These are phyloP conservation scores for Dinothrombium tinctorium DNA, from an alignment of 1,140 invertebrate species.

Conservation along the genomic window DNA sequence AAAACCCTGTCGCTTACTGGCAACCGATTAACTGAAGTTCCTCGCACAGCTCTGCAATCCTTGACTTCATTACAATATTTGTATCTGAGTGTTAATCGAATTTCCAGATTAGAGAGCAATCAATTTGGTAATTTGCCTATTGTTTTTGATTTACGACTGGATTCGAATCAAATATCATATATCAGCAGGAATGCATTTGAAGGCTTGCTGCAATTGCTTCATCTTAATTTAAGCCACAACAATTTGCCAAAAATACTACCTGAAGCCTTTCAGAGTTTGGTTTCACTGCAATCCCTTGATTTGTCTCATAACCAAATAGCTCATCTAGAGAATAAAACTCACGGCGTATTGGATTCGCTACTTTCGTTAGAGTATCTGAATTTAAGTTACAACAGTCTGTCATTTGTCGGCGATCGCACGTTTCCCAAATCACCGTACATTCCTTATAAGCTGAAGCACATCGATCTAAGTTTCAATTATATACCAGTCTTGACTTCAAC, in stretches of 20 bases:
- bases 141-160: constrained; percentile 51
- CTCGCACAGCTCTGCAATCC: constrained; percentile 42
- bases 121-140: constrained; percentile 63
- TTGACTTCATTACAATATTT: constrained; percentile 56
- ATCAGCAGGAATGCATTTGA: constrained; percentile 42
- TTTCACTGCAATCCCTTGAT: constrained; percentile 26
- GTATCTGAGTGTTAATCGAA: constrained; percentile 44
- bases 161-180: constrained; percentile 41
- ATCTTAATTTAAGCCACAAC: constrained; percentile 50
- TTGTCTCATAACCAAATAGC: constrained; percentile 50
- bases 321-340: constrained; percentile 63
- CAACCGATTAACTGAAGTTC: constrained; percentile 43
- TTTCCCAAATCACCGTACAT: constrained; percentile 63
- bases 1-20: constrained; percentile 39
- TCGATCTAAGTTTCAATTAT: constrained; percentile 39
- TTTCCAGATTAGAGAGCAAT: constrained; percentile 34
- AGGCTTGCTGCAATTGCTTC: constrained; percentile 52
- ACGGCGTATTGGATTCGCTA: constrained; percentile 58
- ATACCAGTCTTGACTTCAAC: constrained; percentile 23
- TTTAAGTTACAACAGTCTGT: constrained; percentile 57
- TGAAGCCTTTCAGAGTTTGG: constrained; percentile 41
- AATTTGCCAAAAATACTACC: constrained; percentile 41
- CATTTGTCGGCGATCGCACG: constrained; percentile 52
- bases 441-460: constrained; percentile 47
- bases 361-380: constrained; percentile 53